These are phyloP conservation scores for Butorides virescens DNA, from an alignment of 2,113 vertebrate genomes.

Conservation along the genomic window DNA sequence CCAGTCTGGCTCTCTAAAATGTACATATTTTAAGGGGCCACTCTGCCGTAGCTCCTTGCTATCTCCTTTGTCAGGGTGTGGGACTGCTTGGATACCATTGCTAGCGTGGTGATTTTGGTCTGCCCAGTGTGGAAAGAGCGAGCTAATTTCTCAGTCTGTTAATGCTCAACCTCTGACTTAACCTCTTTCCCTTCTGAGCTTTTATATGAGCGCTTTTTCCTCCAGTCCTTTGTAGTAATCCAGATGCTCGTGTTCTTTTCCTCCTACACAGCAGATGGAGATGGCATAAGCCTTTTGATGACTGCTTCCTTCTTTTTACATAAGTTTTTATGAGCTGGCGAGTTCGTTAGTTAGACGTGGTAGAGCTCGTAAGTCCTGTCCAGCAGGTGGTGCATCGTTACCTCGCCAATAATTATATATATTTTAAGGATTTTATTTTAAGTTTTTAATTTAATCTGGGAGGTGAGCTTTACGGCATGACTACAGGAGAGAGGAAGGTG, in stretches of 20 bases:
- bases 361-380: not conserved
- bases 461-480: rapidly evolving
- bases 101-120: not conserved
- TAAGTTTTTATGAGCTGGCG: not conserved
- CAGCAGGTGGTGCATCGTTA: constrained; percentile 24
- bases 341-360: not conserved
- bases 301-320: constrained; percentile 19
- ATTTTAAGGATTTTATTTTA: not conserved
- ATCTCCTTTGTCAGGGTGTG: not conserved
- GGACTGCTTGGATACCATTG: not conserved
- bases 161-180: constrained; percentile 21
- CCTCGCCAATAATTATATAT: not conserved
- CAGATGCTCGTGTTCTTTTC: constrained; percentile 50
- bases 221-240: constrained; percentile 38
- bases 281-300: constrained; percentile 50
- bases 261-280: constrained; percentile 63
- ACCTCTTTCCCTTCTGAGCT: constrained; percentile 7
- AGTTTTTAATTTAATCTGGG: not conserved
- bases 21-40: not conserved
- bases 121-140: not conserved
- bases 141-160: constrained; percentile 4
- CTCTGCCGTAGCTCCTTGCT: not conserved
- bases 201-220: not conserved
- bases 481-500: not conserved
- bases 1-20: not conserved